phyloP scores from a whole-genome alignment of 2,113 vertebrate species.

The Tylochromis polylepis region DNA sequence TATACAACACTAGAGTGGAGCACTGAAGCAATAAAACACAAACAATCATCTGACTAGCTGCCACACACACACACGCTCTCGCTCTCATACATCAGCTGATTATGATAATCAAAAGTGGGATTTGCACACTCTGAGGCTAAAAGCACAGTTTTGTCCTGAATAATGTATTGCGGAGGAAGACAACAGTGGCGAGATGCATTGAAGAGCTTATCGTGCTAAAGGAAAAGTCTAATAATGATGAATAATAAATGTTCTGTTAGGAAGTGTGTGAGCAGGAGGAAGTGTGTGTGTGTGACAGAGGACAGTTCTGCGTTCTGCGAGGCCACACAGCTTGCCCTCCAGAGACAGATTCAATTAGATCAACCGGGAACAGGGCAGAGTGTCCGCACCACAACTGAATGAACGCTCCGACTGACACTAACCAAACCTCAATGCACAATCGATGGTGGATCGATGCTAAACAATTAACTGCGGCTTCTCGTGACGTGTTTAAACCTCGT shows the following conservation, averaged over 20 bases:
- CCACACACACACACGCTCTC: not conserved
- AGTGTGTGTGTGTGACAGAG: constrained; percentile 13
- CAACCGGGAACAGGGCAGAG: constrained; percentile 33
- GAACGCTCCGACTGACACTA: constrained; percentile 7
- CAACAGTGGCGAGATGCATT: constrained; percentile 53
- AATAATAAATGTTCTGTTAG: constrained; percentile 63
- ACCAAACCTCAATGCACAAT: constrained; percentile 28
- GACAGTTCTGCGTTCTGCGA: not conserved
- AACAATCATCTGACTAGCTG: constrained; percentile 32
- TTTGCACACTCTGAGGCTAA: constrained; percentile 69
- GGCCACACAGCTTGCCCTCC: constrained; percentile 32
- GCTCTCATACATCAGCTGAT: constrained; percentile 60
- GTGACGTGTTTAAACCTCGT: not conserved
- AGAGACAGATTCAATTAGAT: constrained; percentile 53
- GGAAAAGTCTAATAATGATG: constrained; percentile 66
- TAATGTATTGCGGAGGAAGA: constrained; percentile 65
- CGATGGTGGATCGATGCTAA: constrained; percentile 44
- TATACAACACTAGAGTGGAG: constrained; percentile 37
- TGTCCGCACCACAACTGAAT: constrained; percentile 46
- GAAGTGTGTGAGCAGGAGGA: constrained; percentile 25
- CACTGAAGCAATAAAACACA: constrained; percentile 50
- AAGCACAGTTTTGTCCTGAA: constrained; percentile 66
- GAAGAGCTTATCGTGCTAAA: constrained; percentile 57
- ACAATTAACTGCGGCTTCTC: constrained; percentile 21
- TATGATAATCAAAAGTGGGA: constrained; percentile 67